These are phyloP conservation scores for Actinia tenebrosa DNA, from an alignment of 64 coral and sea anemone genomes.

Conservation along the genomic window DNA sequence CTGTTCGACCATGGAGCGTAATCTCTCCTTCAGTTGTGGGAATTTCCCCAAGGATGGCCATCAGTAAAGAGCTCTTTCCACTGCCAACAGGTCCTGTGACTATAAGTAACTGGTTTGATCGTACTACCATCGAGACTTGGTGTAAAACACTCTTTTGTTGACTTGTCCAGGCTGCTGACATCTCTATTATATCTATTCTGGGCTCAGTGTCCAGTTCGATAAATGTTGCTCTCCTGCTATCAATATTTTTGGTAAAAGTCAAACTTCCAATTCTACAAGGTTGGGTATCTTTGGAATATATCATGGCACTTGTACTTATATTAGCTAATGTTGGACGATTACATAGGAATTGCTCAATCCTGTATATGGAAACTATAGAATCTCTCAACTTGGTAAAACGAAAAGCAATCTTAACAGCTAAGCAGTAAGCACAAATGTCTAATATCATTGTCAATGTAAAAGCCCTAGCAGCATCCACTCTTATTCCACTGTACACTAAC, in stretches of 20 bases:
- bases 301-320: background rate
- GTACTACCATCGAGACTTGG: background rate
- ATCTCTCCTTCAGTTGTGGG: no score
- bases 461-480: background rate
- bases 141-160: background rate
- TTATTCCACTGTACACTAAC: background rate
- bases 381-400: background rate
- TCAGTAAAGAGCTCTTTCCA: slow-evolving; percentile 37
- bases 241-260: background rate
- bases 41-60: slow-evolving; percentile 12
- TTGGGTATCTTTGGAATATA: background rate
- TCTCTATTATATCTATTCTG: background rate
- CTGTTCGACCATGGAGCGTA: background rate
- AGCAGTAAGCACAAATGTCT: background rate
- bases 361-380: background rate
- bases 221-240: background rate
- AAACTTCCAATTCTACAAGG: background rate
- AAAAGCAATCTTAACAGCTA: background rate
- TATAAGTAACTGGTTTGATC: background rate
- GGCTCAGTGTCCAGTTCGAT: background rate
- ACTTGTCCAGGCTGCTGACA: background rate
- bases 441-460: background rate
- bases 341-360: background rate
- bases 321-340: background rate
- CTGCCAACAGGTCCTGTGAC: slow-evolving; percentile 7